These are phyloP conservation scores for Recurvirostra avosetta DNA, from an alignment of 2,113 vertebrate species.

Conservation along the genomic window DNA sequence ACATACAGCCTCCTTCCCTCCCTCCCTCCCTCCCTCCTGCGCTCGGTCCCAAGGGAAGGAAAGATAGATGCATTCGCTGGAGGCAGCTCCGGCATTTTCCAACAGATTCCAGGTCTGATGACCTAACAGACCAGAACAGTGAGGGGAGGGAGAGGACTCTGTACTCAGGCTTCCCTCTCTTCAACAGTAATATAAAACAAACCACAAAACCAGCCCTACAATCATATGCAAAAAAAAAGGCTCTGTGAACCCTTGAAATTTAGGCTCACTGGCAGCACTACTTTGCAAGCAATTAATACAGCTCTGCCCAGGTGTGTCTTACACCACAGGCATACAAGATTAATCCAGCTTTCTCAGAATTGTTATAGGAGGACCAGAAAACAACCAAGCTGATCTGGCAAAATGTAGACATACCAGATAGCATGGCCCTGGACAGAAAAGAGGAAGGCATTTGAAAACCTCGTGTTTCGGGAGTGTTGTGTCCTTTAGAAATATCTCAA, in stretches of 20 bases:
- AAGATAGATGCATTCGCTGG: neutral
- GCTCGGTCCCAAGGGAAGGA: neutral
- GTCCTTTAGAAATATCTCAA: conserved; percentile 38
- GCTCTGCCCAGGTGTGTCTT: neutral
- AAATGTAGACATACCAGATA: neutral
- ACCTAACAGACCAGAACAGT: neutral
- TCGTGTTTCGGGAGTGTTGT: neutral
- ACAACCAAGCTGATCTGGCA: neutral
- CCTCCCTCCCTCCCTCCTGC: neutral
- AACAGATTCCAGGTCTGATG: neutral
- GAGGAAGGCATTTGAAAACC: neutral
- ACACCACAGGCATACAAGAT: neutral
- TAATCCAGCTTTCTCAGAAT: neutral
- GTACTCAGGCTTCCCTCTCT: neutral
- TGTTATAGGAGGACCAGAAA: neutral
- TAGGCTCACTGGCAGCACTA: neutral
- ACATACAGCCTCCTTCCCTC: neutral
- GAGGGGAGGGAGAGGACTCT: neutral
- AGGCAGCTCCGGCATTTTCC: neutral
- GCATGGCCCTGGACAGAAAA: neutral
- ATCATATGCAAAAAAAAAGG: neutral
- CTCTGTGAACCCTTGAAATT: neutral
- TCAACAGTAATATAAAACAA: neutral
- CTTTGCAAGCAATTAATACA: neutral
- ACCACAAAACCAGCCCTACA: neutral